Base-by-base conservation (phyloP, 2,113 vertebrate genomes). In the Alethe castanea region DNA sequence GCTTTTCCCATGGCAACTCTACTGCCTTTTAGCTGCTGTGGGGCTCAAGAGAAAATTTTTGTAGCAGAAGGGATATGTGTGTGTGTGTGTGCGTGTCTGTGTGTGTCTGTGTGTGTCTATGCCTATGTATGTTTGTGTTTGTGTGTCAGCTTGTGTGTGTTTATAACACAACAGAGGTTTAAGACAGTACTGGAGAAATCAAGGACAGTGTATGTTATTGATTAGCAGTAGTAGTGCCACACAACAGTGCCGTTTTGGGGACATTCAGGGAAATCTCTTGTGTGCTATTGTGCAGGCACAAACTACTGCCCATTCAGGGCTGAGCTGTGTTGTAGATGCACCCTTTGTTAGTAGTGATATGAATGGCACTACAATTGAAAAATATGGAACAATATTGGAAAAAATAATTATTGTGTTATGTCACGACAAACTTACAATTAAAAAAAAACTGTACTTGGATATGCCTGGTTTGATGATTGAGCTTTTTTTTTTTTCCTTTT, bases 281-380 rank as follows among this genome's bases (percentile, higher is more conserved):
- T 38, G 7, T n/a, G 52, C 9, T 73, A 8, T 13, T 1, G 0
- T 12, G 1, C 5, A 7, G 2, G 5, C 9, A 62, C 20, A 33
- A 44, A 14, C 14, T 24, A 22, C 7, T n/a, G 52, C 14, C 8
- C 5, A 2, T 50, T 86, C 19, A 31, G 29, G 11, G 22, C 14
- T 78, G 31, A 77, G 6, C 5, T 56, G 11, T 15, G 8, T 6
- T 47, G 4, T 67, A 59, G 24, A 3, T 48, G 7, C 12, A 79
- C 14, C 5, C 20, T 22, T n/a, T 66, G 22, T 42, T 82, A 23
- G 18, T 38, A 50, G 9, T 31, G 6, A 12, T 74, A 42, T 71
- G 65, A 65, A 79, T 28, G 11, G 17, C 12, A 45, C 6, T 31
- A 80, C 50, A 91, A 61, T 19, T 6, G 5, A 60, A 78, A 81